Evolutionary conservation across 1,140 invertebrate species (phyloP), one percentile per base, ranked within the genome.

Genomic region (Heliconius hermathena): DNA sequence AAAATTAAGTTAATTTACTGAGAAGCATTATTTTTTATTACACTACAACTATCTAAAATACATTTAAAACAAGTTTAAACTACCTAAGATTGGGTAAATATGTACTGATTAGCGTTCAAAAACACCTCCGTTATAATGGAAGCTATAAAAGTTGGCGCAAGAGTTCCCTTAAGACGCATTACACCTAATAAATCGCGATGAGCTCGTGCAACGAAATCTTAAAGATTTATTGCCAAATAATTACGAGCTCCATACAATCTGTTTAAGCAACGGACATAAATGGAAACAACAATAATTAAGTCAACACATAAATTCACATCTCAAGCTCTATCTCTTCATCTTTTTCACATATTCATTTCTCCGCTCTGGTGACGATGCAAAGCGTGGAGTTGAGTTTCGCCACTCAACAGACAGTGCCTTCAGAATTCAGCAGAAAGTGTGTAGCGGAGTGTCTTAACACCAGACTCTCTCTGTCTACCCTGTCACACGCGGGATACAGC

Each of bases 121-220:
- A 60, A 60, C 22, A 60, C 57, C 57, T 60, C 22, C 8, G 57
- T 22, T 26, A 60, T 60, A 60, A 60, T 60, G 11, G 57, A 60
- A 11, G 57, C 57, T 60, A 60, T 60, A 60, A 60, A 60, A 60
- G n/a, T 60, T 60, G 57, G 57, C 57, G 57, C 22, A 60, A 60
- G 57, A 60, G 57, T 60, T 60, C 57, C 57, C 57, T 22, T 60
- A 60, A 60, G 57, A 60, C 57, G 57, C 57, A 60, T 60, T 60
- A 60, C 57, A 60, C 57, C 26, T 26, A 26, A 26, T 26, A 26
- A 26, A 26, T 26, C 26, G 26, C 26, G 26, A 26, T 26, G 26
- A 60, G n/a, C 22, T 60, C 22, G 57, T 26, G 57, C 57, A 26
- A 11, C 2, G 57, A 60, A 60, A 60, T 60, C 22, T 60, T 4